These are phyloP conservation scores for Apostichopus leukothele DNA, from an alignment of 53 echinoderm and acorn worm genomes.

Conservation along the genomic window DNA sequence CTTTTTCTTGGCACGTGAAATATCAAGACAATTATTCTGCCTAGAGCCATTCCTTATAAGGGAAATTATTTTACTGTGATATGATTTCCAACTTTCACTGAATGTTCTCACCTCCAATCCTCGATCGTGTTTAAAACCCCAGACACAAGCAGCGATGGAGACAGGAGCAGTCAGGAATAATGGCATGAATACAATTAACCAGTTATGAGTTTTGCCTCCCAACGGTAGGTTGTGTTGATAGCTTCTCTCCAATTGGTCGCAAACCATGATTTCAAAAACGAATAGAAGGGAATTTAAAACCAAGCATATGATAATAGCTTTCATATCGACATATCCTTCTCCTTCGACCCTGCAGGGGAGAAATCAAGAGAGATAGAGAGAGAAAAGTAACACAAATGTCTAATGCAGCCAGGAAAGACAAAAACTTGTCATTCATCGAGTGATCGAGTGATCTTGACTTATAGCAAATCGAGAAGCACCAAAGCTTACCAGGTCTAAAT, in stretches of 20 bases:
- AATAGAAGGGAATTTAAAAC: constrained; percentile 84
- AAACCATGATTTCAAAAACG: constrained; percentile 87
- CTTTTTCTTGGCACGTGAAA: too few species aligned
- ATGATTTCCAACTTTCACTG: too few species aligned
- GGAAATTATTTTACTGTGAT: too few species aligned
- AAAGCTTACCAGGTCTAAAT: too few species aligned
- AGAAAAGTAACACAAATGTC: too few species aligned
- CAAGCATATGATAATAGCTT: constrained; percentile 91
- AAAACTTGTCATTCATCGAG: too few species aligned
- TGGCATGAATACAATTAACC: constrained; percentile 99
- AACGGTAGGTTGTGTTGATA: constrained; percentile 28
- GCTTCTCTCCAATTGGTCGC: constrained; percentile 82
- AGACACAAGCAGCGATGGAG: constrained; percentile 96
- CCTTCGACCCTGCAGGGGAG: constrained; percentile 80
- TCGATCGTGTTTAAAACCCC: constrained; percentile 98
- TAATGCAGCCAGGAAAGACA: too few species aligned
- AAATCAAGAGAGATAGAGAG: too few species aligned
- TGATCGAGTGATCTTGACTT: too few species aligned
- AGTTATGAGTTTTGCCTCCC: constrained; percentile 56
- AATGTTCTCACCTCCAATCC: constrained; percentile 71
- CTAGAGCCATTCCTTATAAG: too few species aligned
- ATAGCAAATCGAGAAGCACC: too few species aligned
- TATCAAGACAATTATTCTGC: too few species aligned
- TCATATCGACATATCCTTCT: constrained; percentile 96
- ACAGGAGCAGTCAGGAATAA: constrained; percentile 89